These are phyloP conservation scores for Phengaris alcon DNA, from an alignment of 2,888 invertebrate genomes.

Conservation along the genomic window DNA sequence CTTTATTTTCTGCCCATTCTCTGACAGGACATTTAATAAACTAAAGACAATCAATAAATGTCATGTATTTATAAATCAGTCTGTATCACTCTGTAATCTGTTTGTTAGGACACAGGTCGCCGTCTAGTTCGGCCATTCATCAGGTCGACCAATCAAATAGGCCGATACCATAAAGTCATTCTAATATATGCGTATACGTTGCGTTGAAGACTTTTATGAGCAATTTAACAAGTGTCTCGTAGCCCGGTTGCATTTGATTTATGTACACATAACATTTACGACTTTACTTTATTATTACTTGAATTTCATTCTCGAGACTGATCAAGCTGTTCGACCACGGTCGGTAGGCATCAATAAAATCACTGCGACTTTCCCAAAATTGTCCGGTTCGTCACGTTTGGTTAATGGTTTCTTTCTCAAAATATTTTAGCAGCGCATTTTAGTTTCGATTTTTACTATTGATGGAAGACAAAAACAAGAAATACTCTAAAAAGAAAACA, in stretches of 20 bases:
- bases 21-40: no score
- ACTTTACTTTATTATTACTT: conserved; percentile 67
- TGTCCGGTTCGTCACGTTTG: background rate
- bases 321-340: conserved; percentile 60
- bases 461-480: no score
- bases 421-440: no score
- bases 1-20: no score
- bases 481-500: no score
- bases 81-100: background rate
- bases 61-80: background rate
- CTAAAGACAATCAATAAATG: no score
- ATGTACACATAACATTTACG: conserved; percentile 68
- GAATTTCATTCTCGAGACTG: conserved; percentile 62
- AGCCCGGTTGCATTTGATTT: conserved; percentile 65
- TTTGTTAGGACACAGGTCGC: conserved; percentile 28
- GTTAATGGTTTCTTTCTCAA: no score
- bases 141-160: conserved; percentile 51
- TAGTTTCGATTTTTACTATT: no score
- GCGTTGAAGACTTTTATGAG: conserved; percentile 71
- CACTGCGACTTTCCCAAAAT: background rate
- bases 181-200: conserved; percentile 66
- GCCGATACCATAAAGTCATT: conserved; percentile 57
- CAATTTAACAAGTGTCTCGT: conserved; percentile 72
- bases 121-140: conserved; percentile 15
- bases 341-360: background rate